Base-by-base conservation (phyloP, 2,888 invertebrate species). In the Luffia ferchaultella region DNA sequence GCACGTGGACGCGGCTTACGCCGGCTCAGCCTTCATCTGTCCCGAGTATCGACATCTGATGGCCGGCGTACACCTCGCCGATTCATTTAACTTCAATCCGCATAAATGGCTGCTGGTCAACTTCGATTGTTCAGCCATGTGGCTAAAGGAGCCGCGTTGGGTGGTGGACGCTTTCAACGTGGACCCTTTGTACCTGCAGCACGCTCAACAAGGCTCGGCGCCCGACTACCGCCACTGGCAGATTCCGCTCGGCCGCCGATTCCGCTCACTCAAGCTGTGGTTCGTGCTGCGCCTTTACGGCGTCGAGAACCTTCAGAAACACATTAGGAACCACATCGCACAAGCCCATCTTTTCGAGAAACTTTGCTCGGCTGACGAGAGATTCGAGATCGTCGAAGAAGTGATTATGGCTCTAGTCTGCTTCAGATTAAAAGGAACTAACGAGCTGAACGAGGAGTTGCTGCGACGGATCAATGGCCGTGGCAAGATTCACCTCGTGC, bases 21-120 rank as follows among this genome's bases (percentile, higher is more conserved):
- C 98, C 1, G 98, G 93, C 7, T 94, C 96, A 0, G 93, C 98
- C 0, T 96, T 99, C 70, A 93, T 99, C 59, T 99, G 99, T 62
- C 97, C 97, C 1, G 99, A 99, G 78, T 97, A 93, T 74, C 91
- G 97, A 43, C 89, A 95, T 65, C 80, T 96, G 18, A 93, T 97
- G 91, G 90, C 91, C 59, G 96, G 96, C 18, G 73, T 95, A 3
- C 93, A 99, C 74, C 88, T 89, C 53, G 97, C 96, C 0, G 94
- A 97, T 65, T 98, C 98, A 0, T 97, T 98, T 73, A 98, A 98
- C 75, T 97, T 98, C 68, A 99, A 99, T 71, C 98, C 99, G 0
- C 98, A 98, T 76, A 99, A 99, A 77, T 99, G 98, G 98, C 85
- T 99, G 89, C 76, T 98, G 58, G 96, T 98, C n/a, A 98, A 97